phyloP scores from a whole-genome alignment of 2,888 invertebrate species.

The Herminia tarsipennalis region DNA sequence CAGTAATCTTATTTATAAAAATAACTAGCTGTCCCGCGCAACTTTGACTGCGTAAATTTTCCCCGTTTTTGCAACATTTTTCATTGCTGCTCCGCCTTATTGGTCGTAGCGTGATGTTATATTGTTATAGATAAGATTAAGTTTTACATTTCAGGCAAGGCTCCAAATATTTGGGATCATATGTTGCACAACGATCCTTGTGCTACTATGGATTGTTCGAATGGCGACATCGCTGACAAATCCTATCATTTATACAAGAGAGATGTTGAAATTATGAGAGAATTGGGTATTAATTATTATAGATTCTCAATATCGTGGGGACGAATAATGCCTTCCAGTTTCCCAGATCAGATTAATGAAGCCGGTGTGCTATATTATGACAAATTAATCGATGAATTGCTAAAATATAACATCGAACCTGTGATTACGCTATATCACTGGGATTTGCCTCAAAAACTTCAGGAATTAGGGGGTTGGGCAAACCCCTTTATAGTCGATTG shows the following conservation, averaged over 20 bases:
- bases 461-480: slow-evolving; percentile 82
- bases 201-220: slow-evolving; percentile 78
- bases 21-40: no score
- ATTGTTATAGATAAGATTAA: background rate
- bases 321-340: slow-evolving; percentile 86
- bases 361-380: slow-evolving; percentile 64
- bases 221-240: slow-evolving; percentile 86
- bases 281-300: slow-evolving; percentile 79
- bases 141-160: slow-evolving; percentile 67
- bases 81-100: no score
- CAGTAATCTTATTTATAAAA: no score
- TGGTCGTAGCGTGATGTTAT: no score
- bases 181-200: slow-evolving; percentile 78
- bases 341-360: slow-evolving; percentile 81
- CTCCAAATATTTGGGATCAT: slow-evolving; percentile 87
- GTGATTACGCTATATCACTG: slow-evolving; percentile 84
- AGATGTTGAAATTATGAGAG: slow-evolving; percentile 75
- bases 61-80: no score
- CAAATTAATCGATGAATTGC: slow-evolving; percentile 83
- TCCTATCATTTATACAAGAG: slow-evolving; percentile 86
- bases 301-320: slow-evolving; percentile 87
- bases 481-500: slow-evolving; percentile 73
- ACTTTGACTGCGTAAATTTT: no score
- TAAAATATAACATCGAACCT: slow-evolving; percentile 86
- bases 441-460: slow-evolving; percentile 81